A percentile compares a stretch with the other conserved stretches of the same genome.
phyloP scores from a whole-genome alignment of 2,113 vertebrate genomes.

The Cyanocitta stelleri region DNA sequence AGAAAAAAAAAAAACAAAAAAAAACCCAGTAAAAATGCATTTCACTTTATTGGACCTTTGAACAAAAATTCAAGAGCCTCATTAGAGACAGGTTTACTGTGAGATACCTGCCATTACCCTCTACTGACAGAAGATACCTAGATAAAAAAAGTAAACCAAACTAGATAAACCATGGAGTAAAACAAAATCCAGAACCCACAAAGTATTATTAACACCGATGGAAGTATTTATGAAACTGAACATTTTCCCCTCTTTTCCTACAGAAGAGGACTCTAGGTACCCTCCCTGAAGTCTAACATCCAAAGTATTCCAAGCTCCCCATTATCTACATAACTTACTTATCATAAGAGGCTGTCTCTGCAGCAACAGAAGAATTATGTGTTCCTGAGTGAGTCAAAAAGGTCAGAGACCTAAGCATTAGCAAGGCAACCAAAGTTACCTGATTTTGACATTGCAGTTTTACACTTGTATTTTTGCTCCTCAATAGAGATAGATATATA shows the following conservation, averaged over 20 bases:
- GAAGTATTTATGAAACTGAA: not conserved
- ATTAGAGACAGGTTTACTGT: not conserved
- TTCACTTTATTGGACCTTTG: not conserved
- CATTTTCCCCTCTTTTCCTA: not conserved
- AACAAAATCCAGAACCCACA: not conserved
- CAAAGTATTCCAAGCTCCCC: not conserved
- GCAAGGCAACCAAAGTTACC: not conserved
- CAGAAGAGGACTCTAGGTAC: not conserved
- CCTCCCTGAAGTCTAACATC: not conserved
- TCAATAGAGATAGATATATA: not conserved
- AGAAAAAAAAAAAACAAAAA: not conserved
- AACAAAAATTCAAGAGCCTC: not conserved
- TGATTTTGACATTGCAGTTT: not conserved
- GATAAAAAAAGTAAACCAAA: not conserved
- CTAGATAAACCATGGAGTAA: not conserved
- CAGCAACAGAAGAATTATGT: not conserved
- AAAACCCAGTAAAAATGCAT: not conserved
- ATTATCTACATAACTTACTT: not conserved
- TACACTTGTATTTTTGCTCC: not conserved
- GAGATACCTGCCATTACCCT: not conserved
- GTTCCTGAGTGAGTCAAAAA: not conserved
- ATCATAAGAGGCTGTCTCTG: not conserved
- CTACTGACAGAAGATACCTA: not conserved
- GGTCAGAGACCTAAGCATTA: not conserved
- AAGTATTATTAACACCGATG: not conserved